Conservation (phyloP, 2,113 vertebrate genomes). For the Ctenodactylus gundi region DNA sequence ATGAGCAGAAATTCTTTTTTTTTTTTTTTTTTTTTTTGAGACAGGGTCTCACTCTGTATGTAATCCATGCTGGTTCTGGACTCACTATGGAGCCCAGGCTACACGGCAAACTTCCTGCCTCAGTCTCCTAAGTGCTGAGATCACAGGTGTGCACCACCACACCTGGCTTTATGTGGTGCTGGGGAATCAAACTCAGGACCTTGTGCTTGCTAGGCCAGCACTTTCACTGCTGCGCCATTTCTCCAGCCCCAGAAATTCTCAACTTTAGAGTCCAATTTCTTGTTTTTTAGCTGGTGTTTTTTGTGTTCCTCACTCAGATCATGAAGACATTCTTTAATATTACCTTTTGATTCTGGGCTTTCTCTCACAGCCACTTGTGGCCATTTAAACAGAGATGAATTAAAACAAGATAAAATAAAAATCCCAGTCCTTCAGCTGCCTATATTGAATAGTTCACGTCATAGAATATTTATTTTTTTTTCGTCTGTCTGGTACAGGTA, state of each 20-base stretch:
- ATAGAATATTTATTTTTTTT: background rate
- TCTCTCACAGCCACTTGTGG: background rate
- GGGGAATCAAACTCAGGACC: no score
- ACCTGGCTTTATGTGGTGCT: background rate
- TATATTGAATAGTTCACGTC: background rate
- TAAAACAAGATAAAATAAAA: background rate
- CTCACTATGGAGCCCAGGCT: no score
- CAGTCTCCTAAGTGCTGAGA: no score
- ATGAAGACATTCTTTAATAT: background rate
- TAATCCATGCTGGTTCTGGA: no score
- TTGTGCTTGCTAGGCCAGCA: no score
- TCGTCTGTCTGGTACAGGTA: background rate
- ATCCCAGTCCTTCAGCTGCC: background rate
- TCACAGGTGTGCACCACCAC: no score
- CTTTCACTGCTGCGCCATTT: no score
- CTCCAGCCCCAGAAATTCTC: background rate
- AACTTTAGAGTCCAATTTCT: no score
- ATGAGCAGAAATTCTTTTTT: background rate
- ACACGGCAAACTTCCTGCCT: no score
- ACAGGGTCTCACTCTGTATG: no score
- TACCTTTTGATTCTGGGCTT: background rate
- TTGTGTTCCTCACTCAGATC: background rate
- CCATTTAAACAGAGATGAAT: background rate
- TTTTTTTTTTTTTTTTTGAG: background rate
- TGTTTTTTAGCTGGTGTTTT: no score